phyloP scores from a whole-genome alignment of 2,888 invertebrate genomes.

The Tetrapedia diversipes region DNA sequence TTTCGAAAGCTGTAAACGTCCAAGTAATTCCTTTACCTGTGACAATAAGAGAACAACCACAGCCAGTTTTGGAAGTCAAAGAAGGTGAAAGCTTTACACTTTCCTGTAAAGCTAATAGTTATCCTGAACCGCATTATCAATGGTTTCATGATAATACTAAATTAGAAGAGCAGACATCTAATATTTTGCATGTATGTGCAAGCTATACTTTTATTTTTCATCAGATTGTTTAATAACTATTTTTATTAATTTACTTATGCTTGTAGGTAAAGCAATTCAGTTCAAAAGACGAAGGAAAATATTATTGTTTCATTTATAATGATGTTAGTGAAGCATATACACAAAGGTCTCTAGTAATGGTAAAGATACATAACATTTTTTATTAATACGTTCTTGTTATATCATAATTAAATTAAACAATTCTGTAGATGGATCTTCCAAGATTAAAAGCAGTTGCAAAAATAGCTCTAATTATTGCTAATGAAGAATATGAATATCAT shows the following conservation, averaged over 20 bases:
- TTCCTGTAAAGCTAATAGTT: constrained; percentile 68
- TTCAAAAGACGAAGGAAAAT: constrained; percentile 75
- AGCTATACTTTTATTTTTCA: not conserved
- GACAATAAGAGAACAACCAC: constrained; percentile 70
- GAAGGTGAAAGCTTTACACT: constrained; percentile 67
- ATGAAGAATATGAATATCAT: constrained; percentile 74
- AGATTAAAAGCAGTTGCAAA: constrained; percentile 75
- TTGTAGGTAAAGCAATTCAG: constrained; percentile 68
- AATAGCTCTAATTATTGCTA: constrained; percentile 79
- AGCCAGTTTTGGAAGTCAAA: constrained; percentile 67
- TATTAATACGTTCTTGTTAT: constrained; percentile 2
- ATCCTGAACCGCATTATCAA: constrained; percentile 74
- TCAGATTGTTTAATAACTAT: not conserved
- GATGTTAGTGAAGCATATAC: constrained; percentile 71
- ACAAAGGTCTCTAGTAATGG: constrained; percentile 69
- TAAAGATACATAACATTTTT: constrained; percentile 51
- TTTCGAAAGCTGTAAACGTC: constrained; percentile 66
- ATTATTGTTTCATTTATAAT: constrained; percentile 76
- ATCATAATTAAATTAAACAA: constrained; percentile 16
- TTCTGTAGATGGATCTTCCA: constrained; percentile 69
- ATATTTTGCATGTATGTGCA: constrained; percentile 68
- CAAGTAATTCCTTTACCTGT: constrained; percentile 68
- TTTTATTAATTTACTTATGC: not conserved
- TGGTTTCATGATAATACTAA: constrained; percentile 75
- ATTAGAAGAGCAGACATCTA: constrained; percentile 65